Percentiles rank a stretch among this genome's conserved stretches.
Conservation (phyloP, 2,797 vertebrate genomes). For the Danio aesculapii region DNA sequence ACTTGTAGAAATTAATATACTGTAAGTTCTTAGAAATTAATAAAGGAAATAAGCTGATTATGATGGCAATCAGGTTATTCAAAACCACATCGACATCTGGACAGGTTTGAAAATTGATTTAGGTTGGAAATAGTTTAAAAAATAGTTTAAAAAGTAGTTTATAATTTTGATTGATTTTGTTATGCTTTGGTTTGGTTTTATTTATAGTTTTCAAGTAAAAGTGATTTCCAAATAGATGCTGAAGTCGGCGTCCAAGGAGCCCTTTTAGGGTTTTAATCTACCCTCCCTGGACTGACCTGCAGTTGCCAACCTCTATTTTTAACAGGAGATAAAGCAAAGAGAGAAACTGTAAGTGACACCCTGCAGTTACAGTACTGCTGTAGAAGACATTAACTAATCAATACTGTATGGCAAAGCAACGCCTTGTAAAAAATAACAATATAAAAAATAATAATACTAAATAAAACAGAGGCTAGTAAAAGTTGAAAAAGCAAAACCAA, state of each 20-base stretch:
- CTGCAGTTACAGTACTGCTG: constrained; percentile 69
- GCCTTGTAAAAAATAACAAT: background rate
- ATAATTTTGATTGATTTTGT: background rate
- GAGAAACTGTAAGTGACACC: constrained; percentile 62
- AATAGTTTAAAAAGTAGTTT: background rate
- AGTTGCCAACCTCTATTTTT: constrained; percentile 79
- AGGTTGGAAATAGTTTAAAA: background rate
- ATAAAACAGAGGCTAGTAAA: background rate
- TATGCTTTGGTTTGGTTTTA: no score
- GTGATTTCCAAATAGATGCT: constrained; percentile 17
- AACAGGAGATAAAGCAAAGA: constrained; percentile 68
- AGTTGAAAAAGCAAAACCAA: background rate
- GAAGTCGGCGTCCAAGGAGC: constrained; percentile 56
- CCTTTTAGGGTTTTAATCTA: constrained; percentile 76
- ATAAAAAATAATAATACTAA: background rate
- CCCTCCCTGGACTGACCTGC: constrained; percentile 64
- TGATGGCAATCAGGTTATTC: background rate
- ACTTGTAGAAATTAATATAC: background rate
- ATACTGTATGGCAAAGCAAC: background rate
- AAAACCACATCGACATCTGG: background rate
- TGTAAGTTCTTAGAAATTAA: background rate
- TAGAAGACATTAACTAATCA: constrained; percentile 26
- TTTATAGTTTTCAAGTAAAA: background rate
- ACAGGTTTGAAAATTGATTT: background rate
- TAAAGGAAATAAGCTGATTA: background rate